Percentiles rank a stretch among this genome's conserved stretches.
phyloP scores from a whole-genome alignment of 1,140 invertebrate species.

The Mya arenaria region DNA sequence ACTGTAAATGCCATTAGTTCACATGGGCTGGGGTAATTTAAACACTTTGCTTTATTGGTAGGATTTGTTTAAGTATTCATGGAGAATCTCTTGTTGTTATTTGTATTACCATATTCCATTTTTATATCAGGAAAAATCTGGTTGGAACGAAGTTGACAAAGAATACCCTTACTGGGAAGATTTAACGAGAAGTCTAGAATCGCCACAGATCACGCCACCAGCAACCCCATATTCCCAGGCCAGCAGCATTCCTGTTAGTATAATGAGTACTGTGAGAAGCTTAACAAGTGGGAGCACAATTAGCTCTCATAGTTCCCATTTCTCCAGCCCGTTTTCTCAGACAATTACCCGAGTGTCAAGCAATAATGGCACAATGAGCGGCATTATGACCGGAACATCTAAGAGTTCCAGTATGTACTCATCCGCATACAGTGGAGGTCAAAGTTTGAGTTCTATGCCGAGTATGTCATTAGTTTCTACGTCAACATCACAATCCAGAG shows the following conservation, averaged over 20 bases:
- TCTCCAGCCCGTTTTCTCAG: too few relatives aligned
- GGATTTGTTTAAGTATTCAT: background rate
- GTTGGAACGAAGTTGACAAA: slow-evolving; percentile 16
- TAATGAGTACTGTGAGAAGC: too few relatives aligned
- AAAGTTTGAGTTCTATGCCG: background rate
- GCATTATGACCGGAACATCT: too few relatives aligned
- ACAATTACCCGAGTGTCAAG: too few relatives aligned
- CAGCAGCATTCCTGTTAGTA: background rate
- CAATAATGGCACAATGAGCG: too few relatives aligned
- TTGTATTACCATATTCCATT: background rate
- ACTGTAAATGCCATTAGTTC: too few relatives aligned
- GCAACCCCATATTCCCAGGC: slow-evolving; percentile 10
- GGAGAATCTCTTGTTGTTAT: background rate
- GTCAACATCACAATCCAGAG: background rate
- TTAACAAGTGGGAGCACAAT: too few relatives aligned
- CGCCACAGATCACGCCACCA: slow-evolving; percentile 28
- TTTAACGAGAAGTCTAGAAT: slow-evolving; percentile 30
- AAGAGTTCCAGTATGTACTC: too few relatives aligned
- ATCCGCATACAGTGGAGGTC: background rate
- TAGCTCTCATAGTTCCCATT: too few relatives aligned
- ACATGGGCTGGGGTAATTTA: too few relatives aligned
- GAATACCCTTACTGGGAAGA: slow-evolving; percentile 53
- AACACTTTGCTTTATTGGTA: too few relatives aligned
- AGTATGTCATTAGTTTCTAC: background rate
- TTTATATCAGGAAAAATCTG: background rate